Base-by-base conservation (phyloP, 2,797 vertebrate species). In the Zenarchopterus dispar region DNA sequence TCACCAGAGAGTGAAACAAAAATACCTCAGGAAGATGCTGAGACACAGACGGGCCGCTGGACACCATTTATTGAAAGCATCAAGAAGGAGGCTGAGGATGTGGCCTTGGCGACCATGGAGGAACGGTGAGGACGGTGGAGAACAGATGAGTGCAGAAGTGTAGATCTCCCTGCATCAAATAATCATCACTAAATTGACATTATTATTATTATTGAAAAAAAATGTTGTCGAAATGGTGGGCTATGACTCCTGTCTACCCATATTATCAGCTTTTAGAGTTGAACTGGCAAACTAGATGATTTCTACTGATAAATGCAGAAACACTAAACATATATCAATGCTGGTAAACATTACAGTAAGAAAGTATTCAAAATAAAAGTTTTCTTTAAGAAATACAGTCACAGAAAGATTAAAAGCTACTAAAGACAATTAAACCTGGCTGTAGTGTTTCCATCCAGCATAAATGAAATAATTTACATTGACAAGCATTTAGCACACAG, bases 31-130 rank as follows among this genome's bases (percentile, higher is more conserved):
- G 93, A 94, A 65, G 92, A 94, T 1, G 93, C 92, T 0, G 93
- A 93, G 78, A 94, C 93, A 1, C 93, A 94, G 73, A 94, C 93
- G 0, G 93, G 88, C 48, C 90, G 91, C 56, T 94, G 93, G 93
- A 94, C 92, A 0, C 92, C 91, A 0, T 90, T 94, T 45, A 89
- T 94, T 1, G 88, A 93, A 68, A 89, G 62, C 80, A 92, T 93
- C 67, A 92, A 84, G 77, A 91, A 47, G 78, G 91, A 94, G 70
- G 89, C 90, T 0, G 92, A 93, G 61, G 84, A 79, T 8, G 67
- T 78, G 0, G 88, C 87, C 45, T 41, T 93, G 50, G 86, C 88
- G 7, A 84, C 77, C 45, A 87, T 93, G 88, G 91, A 92, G 70
- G 91, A 93, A 82, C 88, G 93, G 93, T 94, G 77, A 80, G 77